Conservation (phyloP, 1,140 invertebrate genomes). For the Drosophila lacteicornis region DNA sequence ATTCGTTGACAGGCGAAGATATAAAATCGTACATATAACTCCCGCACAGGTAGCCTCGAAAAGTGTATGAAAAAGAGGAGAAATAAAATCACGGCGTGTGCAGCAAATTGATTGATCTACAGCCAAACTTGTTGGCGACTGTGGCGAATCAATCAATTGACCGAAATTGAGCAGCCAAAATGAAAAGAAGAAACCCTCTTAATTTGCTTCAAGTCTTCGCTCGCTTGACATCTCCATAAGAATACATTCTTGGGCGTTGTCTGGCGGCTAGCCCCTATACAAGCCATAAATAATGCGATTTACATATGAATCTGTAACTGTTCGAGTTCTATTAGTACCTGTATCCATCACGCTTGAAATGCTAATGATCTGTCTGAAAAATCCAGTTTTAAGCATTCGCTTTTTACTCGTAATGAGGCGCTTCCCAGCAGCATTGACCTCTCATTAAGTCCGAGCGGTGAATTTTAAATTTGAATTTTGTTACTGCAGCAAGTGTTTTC, state of each 20-base stretch:
- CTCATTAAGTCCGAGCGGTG: conserved; percentile 62
- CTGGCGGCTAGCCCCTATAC: conserved; percentile 38
- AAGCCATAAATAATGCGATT: conserved; percentile 61
- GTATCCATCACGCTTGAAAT: conserved; percentile 31
- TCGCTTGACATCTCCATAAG: conserved; percentile 43
- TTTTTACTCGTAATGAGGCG: conserved; percentile 33
- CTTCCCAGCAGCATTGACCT: conserved; percentile 57
- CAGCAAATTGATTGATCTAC: conserved; percentile 72
- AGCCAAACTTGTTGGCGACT: conserved; percentile 41
- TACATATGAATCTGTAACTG: conserved; percentile 56
- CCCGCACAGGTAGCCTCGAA: conserved; percentile 35
- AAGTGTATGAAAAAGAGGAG: background rate
- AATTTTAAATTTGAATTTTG: conserved; percentile 49
- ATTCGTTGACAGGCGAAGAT: conserved; percentile 46
- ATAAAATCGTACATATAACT: conserved; percentile 22
- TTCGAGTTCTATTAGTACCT: conserved; percentile 38
- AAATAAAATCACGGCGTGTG: conserved; percentile 40
- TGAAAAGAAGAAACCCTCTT: conserved; percentile 25
- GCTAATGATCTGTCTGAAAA: conserved; percentile 31
- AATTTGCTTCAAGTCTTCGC: conserved; percentile 24
- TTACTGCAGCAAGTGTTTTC: conserved; percentile 52
- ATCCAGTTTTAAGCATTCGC: conserved; percentile 28
- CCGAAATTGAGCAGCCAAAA: conserved; percentile 25
- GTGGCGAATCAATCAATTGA: conserved; percentile 73
- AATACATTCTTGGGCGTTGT: conserved; percentile 38